phyloP scores from a whole-genome alignment of 2,888 invertebrate genomes.

The Ptilodon capucinus region DNA sequence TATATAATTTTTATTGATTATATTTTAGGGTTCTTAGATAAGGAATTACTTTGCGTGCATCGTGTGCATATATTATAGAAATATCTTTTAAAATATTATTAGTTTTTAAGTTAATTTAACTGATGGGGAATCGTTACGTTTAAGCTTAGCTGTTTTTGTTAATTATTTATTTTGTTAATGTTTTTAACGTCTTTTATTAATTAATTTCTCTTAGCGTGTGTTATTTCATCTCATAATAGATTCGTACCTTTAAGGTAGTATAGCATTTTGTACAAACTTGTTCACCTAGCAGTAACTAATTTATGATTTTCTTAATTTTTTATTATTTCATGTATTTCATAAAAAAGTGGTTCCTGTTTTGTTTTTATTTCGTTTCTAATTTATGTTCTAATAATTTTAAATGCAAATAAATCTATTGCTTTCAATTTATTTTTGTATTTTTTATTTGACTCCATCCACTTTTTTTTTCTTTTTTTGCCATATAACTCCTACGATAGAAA shows the following conservation, averaged over 20 bases:
- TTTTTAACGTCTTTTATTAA: conserved; percentile 59
- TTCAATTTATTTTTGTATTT: conserved; percentile 57
- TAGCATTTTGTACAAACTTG: conserved; percentile 48
- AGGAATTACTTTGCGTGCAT: too few species aligned
- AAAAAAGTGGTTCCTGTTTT: conserved; percentile 75
- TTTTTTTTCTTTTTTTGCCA: background rate
- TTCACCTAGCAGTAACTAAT: conserved; percentile 42
- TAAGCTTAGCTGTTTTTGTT: conserved; percentile 75
- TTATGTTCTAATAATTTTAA: conserved; percentile 67
- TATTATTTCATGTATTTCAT: conserved; percentile 40
- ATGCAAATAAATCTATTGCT: conserved; percentile 81
- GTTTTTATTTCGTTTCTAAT: conserved; percentile 82
- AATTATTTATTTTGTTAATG: conserved; percentile 74
- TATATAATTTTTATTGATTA: too few species aligned
- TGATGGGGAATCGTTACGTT: conserved; percentile 81
- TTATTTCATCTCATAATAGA: conserved; percentile 45
- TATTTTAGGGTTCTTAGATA: too few species aligned
- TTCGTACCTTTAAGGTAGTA: background rate
- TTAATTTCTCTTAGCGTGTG: conserved; percentile 59
- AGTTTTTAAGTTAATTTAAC: conserved; percentile 43
- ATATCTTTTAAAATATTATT: conserved; percentile 13
- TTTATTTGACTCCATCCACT: conserved; percentile 39
- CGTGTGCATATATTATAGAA: conserved; percentile 15
- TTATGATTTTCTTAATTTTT: conserved; percentile 41
- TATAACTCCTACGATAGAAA: too few species aligned